Percentiles rank a stretch among this genome's conserved stretches.
Evolutionary conservation across 2,888 invertebrate genomes (phyloP).

Genomic region (Apoderus coryli): DNA sequence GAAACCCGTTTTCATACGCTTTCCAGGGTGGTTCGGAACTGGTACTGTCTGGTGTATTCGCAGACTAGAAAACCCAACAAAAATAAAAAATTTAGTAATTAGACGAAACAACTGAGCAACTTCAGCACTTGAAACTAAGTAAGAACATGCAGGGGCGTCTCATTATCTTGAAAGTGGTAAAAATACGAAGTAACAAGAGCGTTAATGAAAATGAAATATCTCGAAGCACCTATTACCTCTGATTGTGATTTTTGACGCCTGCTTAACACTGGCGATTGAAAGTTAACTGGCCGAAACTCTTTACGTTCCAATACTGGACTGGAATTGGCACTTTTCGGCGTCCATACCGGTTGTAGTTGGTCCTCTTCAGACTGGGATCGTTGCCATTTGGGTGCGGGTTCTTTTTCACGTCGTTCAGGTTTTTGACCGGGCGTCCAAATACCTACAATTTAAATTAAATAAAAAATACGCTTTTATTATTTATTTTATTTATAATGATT

Average conservation of each 20-base stretch:
- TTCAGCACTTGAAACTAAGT: no score
- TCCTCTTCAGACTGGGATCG: slow-evolving; percentile 25
- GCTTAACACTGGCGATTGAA: slow-evolving; percentile 50
- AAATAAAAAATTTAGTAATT: neutral
- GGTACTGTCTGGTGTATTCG: slow-evolving; percentile 10
- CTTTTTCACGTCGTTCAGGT: slow-evolving; percentile 15
- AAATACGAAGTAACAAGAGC: no score
- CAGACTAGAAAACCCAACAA: slow-evolving; percentile 8
- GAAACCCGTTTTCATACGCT: slow-evolving; percentile 12
- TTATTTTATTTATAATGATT: no score
- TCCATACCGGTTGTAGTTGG: slow-evolving; percentile 62
- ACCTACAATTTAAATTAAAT: slow-evolving; percentile 22
- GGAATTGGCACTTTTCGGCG: slow-evolving; percentile 53
- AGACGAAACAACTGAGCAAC: no score
- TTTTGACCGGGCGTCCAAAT: slow-evolving; percentile 47
- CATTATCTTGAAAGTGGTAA: no score
- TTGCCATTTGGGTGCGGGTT: slow-evolving; percentile 13
- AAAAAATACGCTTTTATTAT: no score
- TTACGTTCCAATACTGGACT: slow-evolving; percentile 63
- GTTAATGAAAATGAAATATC: no score
- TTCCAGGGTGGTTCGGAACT: slow-evolving; percentile 16
- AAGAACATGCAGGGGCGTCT: no score
- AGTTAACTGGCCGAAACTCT: slow-evolving; percentile 65
- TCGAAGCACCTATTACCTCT: slow-evolving; percentile 20
- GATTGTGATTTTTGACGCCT: slow-evolving; percentile 20